Base-by-base conservation (phyloP, 2,113 vertebrate species). In the Gallinago undulata region DNA sequence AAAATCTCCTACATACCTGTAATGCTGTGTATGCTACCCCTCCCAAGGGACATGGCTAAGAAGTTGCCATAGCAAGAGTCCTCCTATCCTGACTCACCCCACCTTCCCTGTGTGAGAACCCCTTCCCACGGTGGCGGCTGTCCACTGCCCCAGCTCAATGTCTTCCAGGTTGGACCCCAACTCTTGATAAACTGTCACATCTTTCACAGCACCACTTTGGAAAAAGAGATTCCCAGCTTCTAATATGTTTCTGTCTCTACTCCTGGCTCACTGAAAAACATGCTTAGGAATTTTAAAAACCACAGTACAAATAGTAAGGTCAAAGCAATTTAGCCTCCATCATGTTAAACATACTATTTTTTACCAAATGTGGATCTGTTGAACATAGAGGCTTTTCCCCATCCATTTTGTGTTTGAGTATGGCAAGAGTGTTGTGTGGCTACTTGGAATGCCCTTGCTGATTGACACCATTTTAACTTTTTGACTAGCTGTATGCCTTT, bases 1-100 rank as follows among this genome's bases (percentile, higher is more conserved):
- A 80, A 66, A 10, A 48, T 66, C 59, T 83, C 11, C 28, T 51
- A 56, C 23, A 11, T 8, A 81, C 21, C 2, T 66, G 24, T 43
- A 88, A 50, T 35, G 35, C 10, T 0, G 0, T 11, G 8, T 31
- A n/a, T 9, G 18, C 39, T 68, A 5, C 18, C 62, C 10, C 67
- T 51, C 37, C 37, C 33, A 64, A 13, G 23, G 18, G 73, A 1
- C 23, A 18, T 3, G 23, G 9, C 50, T 43, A 48, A 78, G 23
- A 63, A 39, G 7, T 8, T 89, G 17, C 39, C 21, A 11, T 2
- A 39, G 31, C 13, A 67, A n/a, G 76, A 43, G 15, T 50, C 21
- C 17, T 80, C 18, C 22, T 60, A 19, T 17, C 39, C 24, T 72
- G 37, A 22, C 9, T 14, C 13, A 30, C 17, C 14, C 10, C 59